Evolutionary conservation across 2,888 invertebrate genomes (phyloP).

Genomic region (Chymomyza fuscimana): DNA sequence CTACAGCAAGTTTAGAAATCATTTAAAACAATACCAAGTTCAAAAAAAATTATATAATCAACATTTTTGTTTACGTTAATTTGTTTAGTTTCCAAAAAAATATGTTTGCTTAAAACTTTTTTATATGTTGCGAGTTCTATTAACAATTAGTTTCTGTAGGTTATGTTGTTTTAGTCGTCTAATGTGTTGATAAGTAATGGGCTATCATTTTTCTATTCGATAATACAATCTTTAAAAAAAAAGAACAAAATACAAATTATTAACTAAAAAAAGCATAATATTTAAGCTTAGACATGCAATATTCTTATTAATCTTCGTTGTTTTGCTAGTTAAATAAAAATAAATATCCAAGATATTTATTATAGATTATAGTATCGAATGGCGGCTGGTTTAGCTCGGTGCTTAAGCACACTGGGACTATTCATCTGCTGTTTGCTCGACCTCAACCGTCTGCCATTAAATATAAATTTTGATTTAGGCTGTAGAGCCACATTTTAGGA

Average conservation of each 20-base stretch:
- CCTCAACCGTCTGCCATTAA: too few relatives aligned
- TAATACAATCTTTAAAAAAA: background rate
- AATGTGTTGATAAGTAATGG: conserved; percentile 20
- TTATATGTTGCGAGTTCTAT: background rate
- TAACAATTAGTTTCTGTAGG: conserved; percentile 7
- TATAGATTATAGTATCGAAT: background rate
- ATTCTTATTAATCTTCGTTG: background rate
- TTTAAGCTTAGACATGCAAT: too few relatives aligned
- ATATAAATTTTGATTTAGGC: too few relatives aligned
- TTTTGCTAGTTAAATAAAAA: conserved; percentile 31
- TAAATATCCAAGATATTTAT: conserved; percentile 9
- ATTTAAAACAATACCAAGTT: conserved; percentile 31
- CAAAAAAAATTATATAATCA: conserved; percentile 22
- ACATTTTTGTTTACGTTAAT: conserved; percentile 13
- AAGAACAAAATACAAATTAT: too few relatives aligned
- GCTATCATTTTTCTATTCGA: conserved; percentile 1
- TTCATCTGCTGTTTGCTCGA: too few relatives aligned
- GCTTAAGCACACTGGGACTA: too few relatives aligned
- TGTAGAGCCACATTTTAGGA: too few relatives aligned
- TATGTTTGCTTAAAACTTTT: background rate
- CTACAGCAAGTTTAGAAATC: background rate
- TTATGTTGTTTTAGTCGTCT: conserved; percentile 22
- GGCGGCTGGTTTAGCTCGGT: too few relatives aligned
- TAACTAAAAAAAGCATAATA: too few relatives aligned
- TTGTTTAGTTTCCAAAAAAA: conserved; percentile 14